A percentile compares a stretch with the other conserved stretches of the same genome.
Conservation (phyloP, 1,140 invertebrate genomes). For the Drosophila ercepeae region DNA sequence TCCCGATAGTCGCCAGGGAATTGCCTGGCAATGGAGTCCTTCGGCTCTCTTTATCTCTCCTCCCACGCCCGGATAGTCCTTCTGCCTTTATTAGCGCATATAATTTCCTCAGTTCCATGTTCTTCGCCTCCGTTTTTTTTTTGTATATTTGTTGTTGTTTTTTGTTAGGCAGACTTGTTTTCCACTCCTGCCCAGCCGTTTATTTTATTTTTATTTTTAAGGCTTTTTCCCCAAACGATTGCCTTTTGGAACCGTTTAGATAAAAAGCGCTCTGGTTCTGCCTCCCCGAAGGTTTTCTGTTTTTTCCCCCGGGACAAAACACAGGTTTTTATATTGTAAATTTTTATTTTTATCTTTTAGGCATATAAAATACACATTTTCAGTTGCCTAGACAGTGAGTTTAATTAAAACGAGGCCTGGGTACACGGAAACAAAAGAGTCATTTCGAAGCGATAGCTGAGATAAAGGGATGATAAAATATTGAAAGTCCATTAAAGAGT, state of each 20-base stretch:
- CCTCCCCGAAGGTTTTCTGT: conserved; percentile 6
- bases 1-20: conserved; percentile 59
- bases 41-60: conserved; percentile 18
- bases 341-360: conserved; percentile 57
- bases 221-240: conserved; percentile 52
- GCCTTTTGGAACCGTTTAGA: conserved; percentile 56
- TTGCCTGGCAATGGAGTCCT: conserved; percentile 37
- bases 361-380: conserved; percentile 56
- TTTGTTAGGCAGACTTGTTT: conserved; percentile 34
- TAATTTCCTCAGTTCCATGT: conserved; percentile 41
- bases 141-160: conserved; percentile 4
- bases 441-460: background rate
- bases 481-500: background rate
- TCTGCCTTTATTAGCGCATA: conserved; percentile 54
- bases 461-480: conserved; percentile 8
- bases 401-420: conserved; percentile 56
- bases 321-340: conserved; percentile 50
- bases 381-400: conserved; percentile 56
- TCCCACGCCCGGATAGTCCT: background rate
- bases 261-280: conserved; percentile 27
- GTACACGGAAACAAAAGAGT: conserved; percentile 33
- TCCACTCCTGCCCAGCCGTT: conserved; percentile 2
- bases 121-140: conserved; percentile 5
- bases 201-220: conserved; percentile 46
- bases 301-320: conserved; percentile 31